phyloP scores from a whole-genome alignment of 2,113 vertebrate species.

The Hypomesus transpacificus region DNA sequence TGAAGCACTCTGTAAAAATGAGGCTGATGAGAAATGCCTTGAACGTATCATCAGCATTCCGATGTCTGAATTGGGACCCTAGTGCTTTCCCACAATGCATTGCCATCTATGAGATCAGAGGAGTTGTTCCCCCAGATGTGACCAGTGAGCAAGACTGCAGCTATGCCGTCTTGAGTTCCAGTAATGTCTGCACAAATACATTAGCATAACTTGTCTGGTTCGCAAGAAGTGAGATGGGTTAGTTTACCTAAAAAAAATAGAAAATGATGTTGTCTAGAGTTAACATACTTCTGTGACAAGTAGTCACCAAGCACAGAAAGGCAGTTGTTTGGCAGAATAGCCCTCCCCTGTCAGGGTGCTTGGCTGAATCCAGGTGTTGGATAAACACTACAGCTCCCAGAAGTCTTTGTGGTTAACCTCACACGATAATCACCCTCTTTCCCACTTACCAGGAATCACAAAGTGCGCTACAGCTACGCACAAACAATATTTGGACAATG shows the following conservation, averaged over 20 bases:
- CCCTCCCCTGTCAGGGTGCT: background rate
- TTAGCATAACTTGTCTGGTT: too few species aligned
- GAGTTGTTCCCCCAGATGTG: background rate
- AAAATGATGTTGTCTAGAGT: too few species aligned
- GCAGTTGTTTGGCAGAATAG: constrained; percentile 2
- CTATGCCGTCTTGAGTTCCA: background rate
- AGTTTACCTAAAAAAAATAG: too few species aligned
- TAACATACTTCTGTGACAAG: background rate
- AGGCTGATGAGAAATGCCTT: too few species aligned
- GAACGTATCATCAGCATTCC: background rate
- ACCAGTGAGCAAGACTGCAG: constrained; percentile 1
- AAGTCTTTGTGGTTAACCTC: background rate
- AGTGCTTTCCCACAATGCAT: background rate
- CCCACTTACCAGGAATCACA: background rate
- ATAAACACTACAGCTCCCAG: constrained; percentile 1
- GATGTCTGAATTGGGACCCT: background rate
- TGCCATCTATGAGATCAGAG: background rate
- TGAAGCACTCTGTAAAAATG: too few species aligned
- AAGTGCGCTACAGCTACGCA: background rate
- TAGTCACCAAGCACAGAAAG: background rate
- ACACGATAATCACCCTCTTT: background rate
- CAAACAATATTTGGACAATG: constrained; percentile 37
- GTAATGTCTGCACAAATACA: background rate
- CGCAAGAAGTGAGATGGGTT: too few species aligned
- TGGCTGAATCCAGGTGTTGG: background rate